phyloP scores from a whole-genome alignment of 2,797 vertebrate species.

The Vipera ursinii region DNA sequence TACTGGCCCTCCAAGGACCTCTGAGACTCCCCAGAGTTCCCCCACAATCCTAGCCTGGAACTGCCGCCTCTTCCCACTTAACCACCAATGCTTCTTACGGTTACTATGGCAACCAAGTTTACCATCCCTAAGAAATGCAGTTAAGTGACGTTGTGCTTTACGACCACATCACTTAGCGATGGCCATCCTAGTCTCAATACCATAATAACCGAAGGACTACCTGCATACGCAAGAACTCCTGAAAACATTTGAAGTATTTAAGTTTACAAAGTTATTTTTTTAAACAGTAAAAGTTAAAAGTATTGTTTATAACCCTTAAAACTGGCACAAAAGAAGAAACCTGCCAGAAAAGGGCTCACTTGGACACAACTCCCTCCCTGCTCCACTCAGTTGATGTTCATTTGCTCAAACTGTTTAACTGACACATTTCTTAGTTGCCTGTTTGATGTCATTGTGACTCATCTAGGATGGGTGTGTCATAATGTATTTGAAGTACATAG shows the following conservation, averaged over 20 bases:
- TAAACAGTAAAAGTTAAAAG: neutral
- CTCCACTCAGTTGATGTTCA: neutral
- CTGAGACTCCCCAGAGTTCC: neutral
- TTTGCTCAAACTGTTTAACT: slow-evolving; percentile 21
- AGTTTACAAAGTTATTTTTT: neutral
- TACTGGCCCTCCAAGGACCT: neutral
- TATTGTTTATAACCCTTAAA: neutral
- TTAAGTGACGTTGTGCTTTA: neutral
- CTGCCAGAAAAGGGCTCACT: neutral
- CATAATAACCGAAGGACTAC: neutral
- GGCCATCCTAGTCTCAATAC: neutral
- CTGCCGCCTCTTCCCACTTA: neutral
- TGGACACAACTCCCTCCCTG: slow-evolving; percentile 9
- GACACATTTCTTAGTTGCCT: neutral
- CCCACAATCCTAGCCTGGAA: neutral
- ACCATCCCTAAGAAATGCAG: neutral
- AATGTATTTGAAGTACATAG: slow-evolving; percentile 31
- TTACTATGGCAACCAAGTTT: neutral
- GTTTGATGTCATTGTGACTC: slow-evolving; percentile 54
- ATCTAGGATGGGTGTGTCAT: slow-evolving; percentile 35
- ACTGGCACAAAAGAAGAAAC: neutral
- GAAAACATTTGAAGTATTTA: neutral
- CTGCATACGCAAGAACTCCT: neutral
- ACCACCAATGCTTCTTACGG: neutral
- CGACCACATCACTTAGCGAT: neutral